Evolutionary conservation across 2,797 vertebrate species (phyloP), one percentile per base, ranked within the genome.

Genomic region (Lerista edwardsae): DNA sequence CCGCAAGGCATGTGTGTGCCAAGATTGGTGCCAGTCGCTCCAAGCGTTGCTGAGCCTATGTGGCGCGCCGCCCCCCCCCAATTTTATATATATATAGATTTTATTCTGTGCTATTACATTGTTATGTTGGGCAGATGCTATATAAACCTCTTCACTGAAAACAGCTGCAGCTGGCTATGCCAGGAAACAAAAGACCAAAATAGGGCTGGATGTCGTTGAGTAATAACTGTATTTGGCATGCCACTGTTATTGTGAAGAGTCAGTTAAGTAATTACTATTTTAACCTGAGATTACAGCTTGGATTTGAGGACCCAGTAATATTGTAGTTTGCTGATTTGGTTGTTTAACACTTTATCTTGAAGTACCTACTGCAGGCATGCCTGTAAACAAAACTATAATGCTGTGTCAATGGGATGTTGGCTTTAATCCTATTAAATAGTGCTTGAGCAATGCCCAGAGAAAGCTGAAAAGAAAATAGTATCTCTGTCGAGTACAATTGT

Each of bases 201-300:
- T 64, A 44, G 31, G 44, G 59, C 21, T 78, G 34, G 34, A 25
- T 69, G 39, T 76, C n/a, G 10, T 31, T 86, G 41, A n/a, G 29
- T 76, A 80, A 61, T 83, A 72, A 84, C 62, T 77, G 39, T 77
- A 41, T 9, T 77, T 77, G 65, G n/a, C 55, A 71, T 78, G 65
- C 23, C 34, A 78, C 75, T 77, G 23, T 68, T 27, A 27, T 75
- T 64, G 39, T 84, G 79, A 72, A 84, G 41, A 47, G 31, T n/a
- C 75, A 62, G 47, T 84, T 79, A 79, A 79, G 75, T 79, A 79
- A 72, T 84, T 80, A 34, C 25, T 19, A 2, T 44, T 82, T 84
- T 73, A 79, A 62, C 10, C 71, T 73, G 31, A 73, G 12, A 36
- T 36, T 79, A 51, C 57, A 79, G 83, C 41, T 57, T 79, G 27